Percentiles rank a stretch among this genome's conserved stretches.
These are phyloP conservation scores for Choreutis nemorana DNA, from an alignment of 2,888 invertebrate species.

Conservation along the genomic window DNA sequence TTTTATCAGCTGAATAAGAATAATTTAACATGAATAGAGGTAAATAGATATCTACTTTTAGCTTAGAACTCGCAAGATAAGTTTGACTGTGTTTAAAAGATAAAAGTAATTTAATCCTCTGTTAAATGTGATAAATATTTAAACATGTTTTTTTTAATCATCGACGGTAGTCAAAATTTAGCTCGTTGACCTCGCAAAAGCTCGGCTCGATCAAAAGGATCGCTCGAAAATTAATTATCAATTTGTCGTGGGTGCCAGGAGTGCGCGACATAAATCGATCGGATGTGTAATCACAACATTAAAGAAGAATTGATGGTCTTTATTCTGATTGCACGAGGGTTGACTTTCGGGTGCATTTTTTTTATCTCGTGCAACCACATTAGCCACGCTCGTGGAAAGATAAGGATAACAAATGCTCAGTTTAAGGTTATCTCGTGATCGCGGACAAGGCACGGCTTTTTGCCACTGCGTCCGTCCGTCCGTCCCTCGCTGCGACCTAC, in stretches of 20 bases:
- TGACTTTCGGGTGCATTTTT: too few species aligned
- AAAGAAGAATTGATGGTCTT: too few species aligned
- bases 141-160: conserved; percentile 16
- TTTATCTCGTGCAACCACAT: conserved; percentile 58
- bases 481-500: conserved; percentile 35
- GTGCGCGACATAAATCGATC: conserved; percentile 66
- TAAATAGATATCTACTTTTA: too few species aligned
- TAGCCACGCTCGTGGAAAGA: conserved; percentile 60
- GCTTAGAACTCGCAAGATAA: too few species aligned
- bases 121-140: too few species aligned
- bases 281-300: too few species aligned
- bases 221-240: conserved; percentile 62
- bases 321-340: too few species aligned
- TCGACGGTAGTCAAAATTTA: conserved; percentile 35
- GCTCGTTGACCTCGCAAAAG: conserved; percentile 39
- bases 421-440: conserved; percentile 64
- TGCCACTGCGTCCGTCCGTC: conserved; percentile 54
- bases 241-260: conserved; percentile 64
- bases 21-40: too few species aligned
- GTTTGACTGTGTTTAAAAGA: too few species aligned
- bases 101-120: too few species aligned
- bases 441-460: conserved; percentile 63
- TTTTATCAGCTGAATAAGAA: too few species aligned
- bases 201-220: conserved; percentile 57
- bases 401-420: conserved; percentile 66